Evolutionary conservation across 1,140 invertebrate species (phyloP), one percentile per base, ranked within the genome.

Genomic region (Aethina tumida): DNA sequence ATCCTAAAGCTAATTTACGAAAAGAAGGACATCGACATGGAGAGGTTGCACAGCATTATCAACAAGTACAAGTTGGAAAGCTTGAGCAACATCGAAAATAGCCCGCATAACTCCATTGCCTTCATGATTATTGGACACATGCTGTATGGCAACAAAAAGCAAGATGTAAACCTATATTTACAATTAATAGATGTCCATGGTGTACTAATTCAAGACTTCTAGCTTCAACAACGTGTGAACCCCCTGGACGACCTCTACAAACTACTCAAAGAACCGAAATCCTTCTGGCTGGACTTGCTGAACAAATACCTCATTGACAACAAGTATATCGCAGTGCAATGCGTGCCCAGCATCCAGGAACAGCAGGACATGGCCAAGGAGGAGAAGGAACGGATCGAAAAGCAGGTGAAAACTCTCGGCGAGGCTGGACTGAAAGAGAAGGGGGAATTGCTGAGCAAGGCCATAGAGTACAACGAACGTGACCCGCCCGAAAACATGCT

Each of bases 61-160:
- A 71, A 79, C 39, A 75, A 79, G 41, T 72, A 77, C 38, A 75
- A 84, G 31, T 63, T 86, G 5, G 79, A 87, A 54, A 68, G 73
- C 53, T 65, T 85, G 27, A 80, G 74, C 43, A 68, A 71, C 45
- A 60, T 85, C 4, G 89, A 92, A 64, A 81, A 75, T 14, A 70
- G 71, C 41, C 85, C 87, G 2, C 82, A 88, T 54, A 73, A 82
- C 38, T 65, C 75, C 5, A 62, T 91, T 19, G 79, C 84, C 2
- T 79, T 76, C 53, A 73, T 78, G 47, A 70, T 85, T 18, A 84
- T 93, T 53, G 80, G 78, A 0, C 84, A 93, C 59, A 75, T 84
- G 47, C 64, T 94, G 12, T 92, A 89, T 63, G 85, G 87, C 6
- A 70, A 77, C 27, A 73, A 65, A 12, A 71, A 80, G 41, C 62